Evolutionary conservation across 64 coral and sea anemone species (phyloP).

Genomic region (Trachythela sp.): DNA sequence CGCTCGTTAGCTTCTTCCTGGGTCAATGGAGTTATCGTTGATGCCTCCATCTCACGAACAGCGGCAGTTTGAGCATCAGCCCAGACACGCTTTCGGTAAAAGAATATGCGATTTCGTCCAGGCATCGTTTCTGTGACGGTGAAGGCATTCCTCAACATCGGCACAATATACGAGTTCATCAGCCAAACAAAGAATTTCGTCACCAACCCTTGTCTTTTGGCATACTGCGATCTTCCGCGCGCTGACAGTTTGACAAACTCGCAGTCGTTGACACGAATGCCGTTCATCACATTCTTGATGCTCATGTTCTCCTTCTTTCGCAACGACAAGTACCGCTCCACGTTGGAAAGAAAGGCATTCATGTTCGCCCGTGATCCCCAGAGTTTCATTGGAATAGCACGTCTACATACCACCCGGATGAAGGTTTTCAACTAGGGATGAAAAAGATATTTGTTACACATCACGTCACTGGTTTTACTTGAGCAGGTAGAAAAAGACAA

Average conservation of each 20-base stretch:
- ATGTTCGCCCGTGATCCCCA: not conserved
- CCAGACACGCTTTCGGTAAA: constrained; percentile 75
- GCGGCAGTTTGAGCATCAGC: constrained; percentile 48
- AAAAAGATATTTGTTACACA: not conserved
- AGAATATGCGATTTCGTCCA: constrained; percentile 38
- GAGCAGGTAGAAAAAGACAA: too few species aligned
- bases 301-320: not conserved
- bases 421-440: not conserved
- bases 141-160: constrained; percentile 61
- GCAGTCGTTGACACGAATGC: not conserved
- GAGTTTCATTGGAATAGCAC: not conserved
- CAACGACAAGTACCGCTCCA: not conserved
- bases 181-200: constrained; percentile 70
- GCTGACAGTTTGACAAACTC: too few species aligned
- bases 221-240: too few species aligned
- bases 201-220: constrained; percentile 28
- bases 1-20: constrained; percentile 21
- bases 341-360: not conserved
- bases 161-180: constrained; percentile 53
- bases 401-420: not conserved
- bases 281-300: not conserved
- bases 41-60: constrained; percentile 25
- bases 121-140: constrained; percentile 66
- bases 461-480: too few species aligned
- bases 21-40: constrained; percentile 19